Percentiles rank a stretch among this genome's conserved stretches.
phyloP scores from a whole-genome alignment of 2,888 invertebrate species.

The Ormyrus labotus region DNA sequence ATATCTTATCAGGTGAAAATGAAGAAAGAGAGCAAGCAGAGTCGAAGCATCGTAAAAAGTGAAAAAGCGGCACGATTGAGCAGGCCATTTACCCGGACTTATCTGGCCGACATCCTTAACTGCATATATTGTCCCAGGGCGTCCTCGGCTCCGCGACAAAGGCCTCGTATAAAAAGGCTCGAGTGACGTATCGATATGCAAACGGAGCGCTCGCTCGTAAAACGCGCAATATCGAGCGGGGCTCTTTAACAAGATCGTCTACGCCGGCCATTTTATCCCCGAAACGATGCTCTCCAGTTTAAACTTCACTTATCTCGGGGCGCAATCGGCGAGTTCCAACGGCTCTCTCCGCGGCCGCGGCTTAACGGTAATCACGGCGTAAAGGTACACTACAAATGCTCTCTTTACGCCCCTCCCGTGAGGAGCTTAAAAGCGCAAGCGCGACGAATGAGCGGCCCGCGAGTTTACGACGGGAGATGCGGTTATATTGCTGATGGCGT shows the following conservation, averaged over 20 bases:
- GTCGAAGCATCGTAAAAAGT: no score
- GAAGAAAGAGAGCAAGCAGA: no score
- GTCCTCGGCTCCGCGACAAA: no score
- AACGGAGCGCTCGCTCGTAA: conserved; percentile 69
- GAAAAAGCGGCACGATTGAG: no score
- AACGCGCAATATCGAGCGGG: conserved; percentile 66
- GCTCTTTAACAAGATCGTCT: conserved; percentile 64
- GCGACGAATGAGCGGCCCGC: conserved; percentile 25
- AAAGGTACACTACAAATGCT: conserved; percentile 68
- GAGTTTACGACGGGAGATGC: conserved; percentile 39
- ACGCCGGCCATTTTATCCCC: conserved; percentile 64
- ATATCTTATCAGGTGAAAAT: no score
- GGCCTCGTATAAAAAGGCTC: conserved; percentile 27
- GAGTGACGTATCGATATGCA: conserved; percentile 66
- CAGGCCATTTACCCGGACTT: no score
- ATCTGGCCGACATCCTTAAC: no score
- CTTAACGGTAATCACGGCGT: conserved; percentile 67
- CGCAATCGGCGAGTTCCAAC: conserved; percentile 37
- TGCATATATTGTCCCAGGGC: no score
- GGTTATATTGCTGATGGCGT: conserved; percentile 28
- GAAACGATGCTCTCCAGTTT: conserved; percentile 67
- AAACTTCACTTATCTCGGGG: conserved; percentile 63
- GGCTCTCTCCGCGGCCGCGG: conserved; percentile 29
- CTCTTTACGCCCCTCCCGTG: conserved; percentile 49
- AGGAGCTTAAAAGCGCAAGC: conserved; percentile 17